These are phyloP conservation scores for Ruditapes philippinarum DNA, from an alignment of 1,140 invertebrate genomes.

Conservation along the genomic window DNA sequence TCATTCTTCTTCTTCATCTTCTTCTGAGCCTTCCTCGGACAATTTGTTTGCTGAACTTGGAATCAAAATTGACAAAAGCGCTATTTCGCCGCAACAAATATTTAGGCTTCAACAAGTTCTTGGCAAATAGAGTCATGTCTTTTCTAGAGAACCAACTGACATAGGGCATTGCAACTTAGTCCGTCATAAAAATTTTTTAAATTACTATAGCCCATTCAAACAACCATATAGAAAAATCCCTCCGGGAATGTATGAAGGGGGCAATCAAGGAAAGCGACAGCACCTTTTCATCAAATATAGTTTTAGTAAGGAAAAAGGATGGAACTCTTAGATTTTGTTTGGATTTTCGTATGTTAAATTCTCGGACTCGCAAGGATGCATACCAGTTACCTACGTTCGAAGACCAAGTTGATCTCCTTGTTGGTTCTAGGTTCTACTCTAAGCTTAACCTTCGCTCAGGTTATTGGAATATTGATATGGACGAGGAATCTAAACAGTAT, in stretches of 20 bases:
- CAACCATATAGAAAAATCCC: constrained; percentile 19
- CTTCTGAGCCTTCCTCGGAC: not conserved
- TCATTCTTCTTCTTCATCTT: not conserved
- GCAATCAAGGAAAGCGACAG: not conserved
- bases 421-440: not conserved
- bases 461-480: constrained; percentile 24
- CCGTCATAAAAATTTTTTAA: constrained; percentile 47
- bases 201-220: constrained; percentile 41
- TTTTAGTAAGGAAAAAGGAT: constrained; percentile 45
- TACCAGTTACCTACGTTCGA: constrained; percentile 27
- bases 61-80: not conserved
- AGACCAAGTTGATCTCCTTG: not conserved
- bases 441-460: not conserved
- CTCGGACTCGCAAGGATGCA: not conserved
- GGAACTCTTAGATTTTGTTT: constrained; percentile 10
- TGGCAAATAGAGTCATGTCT: constrained; percentile 1
- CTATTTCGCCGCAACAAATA: not conserved
- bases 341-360: constrained; percentile 5
- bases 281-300: constrained; percentile 28
- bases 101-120: too few species aligned
- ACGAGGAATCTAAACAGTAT: constrained; percentile 26
- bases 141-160: constrained; percentile 17
- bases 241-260: constrained; percentile 33
- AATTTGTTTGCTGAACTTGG: not conserved
- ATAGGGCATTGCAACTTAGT: constrained; percentile 13